Evolutionary conservation across 1,140 invertebrate species (phyloP), one percentile per base, ranked within the genome.

Genomic region (Drosophila fuyamai): DNA sequence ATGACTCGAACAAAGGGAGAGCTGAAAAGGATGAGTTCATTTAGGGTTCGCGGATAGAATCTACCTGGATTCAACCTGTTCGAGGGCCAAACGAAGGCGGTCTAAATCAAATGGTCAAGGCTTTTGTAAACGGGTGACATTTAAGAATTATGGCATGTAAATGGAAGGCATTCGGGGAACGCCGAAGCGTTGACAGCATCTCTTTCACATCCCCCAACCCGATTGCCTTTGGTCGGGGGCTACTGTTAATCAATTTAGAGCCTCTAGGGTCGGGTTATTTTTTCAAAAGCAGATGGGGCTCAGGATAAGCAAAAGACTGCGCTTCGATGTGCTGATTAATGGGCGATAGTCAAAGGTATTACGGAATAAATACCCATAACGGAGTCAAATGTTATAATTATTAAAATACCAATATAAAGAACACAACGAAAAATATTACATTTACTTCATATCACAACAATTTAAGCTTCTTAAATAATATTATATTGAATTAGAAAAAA

Each of bases 121-220:
- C 84, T 80, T 88, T 88, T 88, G 84, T 88, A 84, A 88, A 68
- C 84, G 76, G 84, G 73, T 89, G 84, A 89, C 84, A 89, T 89
- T 89, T 89, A 78, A 89, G 89, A 89, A 89, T 89, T 89, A 89
- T 89, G 66, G 85, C 84, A 89, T 89, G 84, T 89, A 89, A 89
- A 89, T 89, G 84, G 81, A 81, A 90, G 81, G 76, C 73, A 70
- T 89, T 88, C 80, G 59, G 72, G 76, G 80, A 89, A 89, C 51
- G 44, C 79, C 57, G 61, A 65, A 57, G 75, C 75, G 84, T 84
- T 89, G 84, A 89, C 85, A 89, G 80, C 68, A 57, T 71, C 51
- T 70, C 67, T 71, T 36, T 70, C 36, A 40, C 32, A 35, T 13
- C 16, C 35, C 35, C 46, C 46, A 29, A n/a, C 46, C 6, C 4